Evolutionary conservation across 2,888 invertebrate genomes (phyloP), one percentile per base, ranked within the genome.

Genomic region (Tubulanus polymorphus): DNA sequence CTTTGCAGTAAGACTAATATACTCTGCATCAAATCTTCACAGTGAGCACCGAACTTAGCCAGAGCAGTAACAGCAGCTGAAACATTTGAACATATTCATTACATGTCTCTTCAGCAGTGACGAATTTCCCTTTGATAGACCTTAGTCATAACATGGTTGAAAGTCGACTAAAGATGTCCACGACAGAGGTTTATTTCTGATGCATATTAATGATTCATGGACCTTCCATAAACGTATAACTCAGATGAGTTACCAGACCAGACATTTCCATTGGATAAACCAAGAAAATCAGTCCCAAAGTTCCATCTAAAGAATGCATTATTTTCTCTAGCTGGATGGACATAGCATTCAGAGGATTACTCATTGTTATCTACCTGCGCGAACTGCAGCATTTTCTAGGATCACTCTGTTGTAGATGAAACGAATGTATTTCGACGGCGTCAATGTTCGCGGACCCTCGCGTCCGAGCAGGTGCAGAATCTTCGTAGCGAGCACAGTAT

Each of bases 41-140:
- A 93, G 54, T 91, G 88, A 0, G 97, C 97, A 1, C 97, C 99
- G 76, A 99, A 99, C 76, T 95, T 95, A 0, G 97, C 94, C 68
- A 99, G 85, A 0, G 99, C 95, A 0, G 95, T 91, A 0, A 99
- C 97, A 0, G 99, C 97, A 0, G 99, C 99, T 0, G 73, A 69
- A 55, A 32, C n/a, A 32, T 32, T 32, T 32, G 35, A 32, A 32
- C 10, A 32, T 32, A 32, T 12, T 32, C 35, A 32, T 32, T 12
- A 12, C 35, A 32, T 32, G 10, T n/a, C n/a, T n/a, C n/a, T n/a
- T n/a, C n/a, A n/a, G n/a, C n/a, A n/a, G n/a, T n/a, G n/a, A n/a
- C n/a, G n/a, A n/a, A n/a, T n/a, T n/a, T n/a, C n/a, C n/a, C n/a
- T n/a, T n/a, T n/a, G n/a, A n/a, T n/a, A n/a, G n/a, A n/a, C n/a